Base-by-base conservation (phyloP, 2,888 invertebrate genomes). In the Isoperla grammatica region DNA sequence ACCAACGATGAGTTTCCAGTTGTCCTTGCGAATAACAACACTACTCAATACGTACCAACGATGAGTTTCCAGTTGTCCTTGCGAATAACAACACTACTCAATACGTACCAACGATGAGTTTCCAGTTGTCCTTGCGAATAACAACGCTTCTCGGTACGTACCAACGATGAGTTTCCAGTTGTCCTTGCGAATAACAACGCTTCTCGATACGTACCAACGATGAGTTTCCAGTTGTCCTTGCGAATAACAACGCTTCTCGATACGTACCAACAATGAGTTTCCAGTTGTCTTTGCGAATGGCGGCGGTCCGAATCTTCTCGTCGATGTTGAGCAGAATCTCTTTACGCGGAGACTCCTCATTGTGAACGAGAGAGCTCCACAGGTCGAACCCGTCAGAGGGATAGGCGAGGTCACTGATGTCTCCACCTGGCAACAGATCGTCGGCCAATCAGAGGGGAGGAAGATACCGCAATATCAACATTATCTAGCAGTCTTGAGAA, bases 261-360 rank as follows among this genome's bases (percentile, higher is more conserved):
- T 42, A n/a, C 4, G 73, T 70, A 76, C 79, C 79, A 29, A 79
- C 74, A 37, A 79, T 73, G 57, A 79, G 69, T 68, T 79, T 79
- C 78, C 79, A 79, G 63, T 76, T 75, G 63, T 76, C 74, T 65
- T 73, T 70, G 67, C 76, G 67, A 45, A 78, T 66, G 54, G 73
- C 77, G 37, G 77, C 72, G 68, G 76, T 74, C 56, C 78, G 72
- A 17, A 75, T 74, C 64, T 71, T 74, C 66, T 85, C 83, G 68
- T 90, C 88, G 61, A 91, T 84, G 70, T 86, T 87, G 64, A 88
- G 79, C 5, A 90, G 74, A 13, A 88, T 76, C 63, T 86, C 84
- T 13, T 79, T 78, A 15, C 88, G 74, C 0, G 79, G 76, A 0
- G 81, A 79, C 1, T 61, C 60, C 61, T 78, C 69, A 66, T 78